Conservation (phyloP, 2,797 vertebrate species). For the Picus viridis region DNA sequence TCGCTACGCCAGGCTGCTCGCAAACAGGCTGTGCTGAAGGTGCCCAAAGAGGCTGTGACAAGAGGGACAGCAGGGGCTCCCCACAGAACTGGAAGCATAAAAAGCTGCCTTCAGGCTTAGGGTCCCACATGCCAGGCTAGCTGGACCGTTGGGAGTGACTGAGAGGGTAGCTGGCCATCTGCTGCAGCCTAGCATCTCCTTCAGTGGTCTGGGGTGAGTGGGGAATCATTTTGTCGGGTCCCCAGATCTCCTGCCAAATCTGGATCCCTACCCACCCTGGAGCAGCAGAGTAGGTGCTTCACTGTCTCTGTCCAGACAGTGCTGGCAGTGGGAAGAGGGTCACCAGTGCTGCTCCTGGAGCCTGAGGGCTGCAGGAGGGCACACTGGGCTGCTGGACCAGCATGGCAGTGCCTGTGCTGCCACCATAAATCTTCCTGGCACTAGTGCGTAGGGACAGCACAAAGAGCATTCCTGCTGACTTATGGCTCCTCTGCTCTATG, state of each 20-base stretch:
- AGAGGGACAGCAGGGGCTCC: not conserved
- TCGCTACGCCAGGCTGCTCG: not conserved
- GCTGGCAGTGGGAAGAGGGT: not conserved
- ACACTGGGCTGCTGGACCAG: not conserved
- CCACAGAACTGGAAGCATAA: accelerated
- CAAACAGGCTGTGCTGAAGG: not conserved
- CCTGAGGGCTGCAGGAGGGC: not conserved
- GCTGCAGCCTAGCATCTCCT: not conserved
- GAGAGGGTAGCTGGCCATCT: accelerated
- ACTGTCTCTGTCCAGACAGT: not conserved
- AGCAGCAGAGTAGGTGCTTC: not conserved
- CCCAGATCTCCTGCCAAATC: not conserved
- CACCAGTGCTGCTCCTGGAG: accelerated
- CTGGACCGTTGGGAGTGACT: accelerated
- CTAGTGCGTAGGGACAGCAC: not conserved
- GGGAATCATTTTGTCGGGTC: not conserved
- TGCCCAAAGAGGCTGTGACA: not conserved
- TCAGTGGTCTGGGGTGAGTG: accelerated
- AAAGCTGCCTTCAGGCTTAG: not conserved
- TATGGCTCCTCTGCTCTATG: not conserved
- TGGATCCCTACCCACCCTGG: not conserved
- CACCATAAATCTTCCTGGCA: not conserved
- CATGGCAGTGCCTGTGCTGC: not conserved
- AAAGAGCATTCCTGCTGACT: not conserved
- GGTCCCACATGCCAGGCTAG: accelerated